Percentiles rank a stretch among this genome's conserved stretches.
These are phyloP conservation scores for Lacerta agilis DNA, from an alignment of 2,797 vertebrate genomes.

Conservation along the genomic window DNA sequence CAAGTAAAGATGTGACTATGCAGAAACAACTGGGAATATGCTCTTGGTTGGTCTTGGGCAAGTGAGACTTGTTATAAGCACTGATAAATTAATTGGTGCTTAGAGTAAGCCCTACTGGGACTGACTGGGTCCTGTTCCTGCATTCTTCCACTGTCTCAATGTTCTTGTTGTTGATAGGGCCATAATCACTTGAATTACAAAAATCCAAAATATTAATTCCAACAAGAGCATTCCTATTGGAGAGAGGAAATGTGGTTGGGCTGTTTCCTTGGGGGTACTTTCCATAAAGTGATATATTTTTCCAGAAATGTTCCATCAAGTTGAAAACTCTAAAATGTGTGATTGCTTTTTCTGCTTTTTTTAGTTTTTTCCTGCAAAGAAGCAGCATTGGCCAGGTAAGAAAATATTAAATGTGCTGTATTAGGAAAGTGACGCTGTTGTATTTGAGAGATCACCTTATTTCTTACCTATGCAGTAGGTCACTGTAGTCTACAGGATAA, in stretches of 20 bases:
- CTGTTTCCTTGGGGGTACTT: neutral
- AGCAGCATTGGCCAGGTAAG: constrained; percentile 93
- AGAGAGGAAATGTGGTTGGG: neutral
- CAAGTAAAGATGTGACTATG: too few relatives aligned
- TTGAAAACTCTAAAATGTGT: constrained; percentile 31
- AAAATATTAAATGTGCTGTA: constrained; percentile 3
- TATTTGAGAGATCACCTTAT: too few relatives aligned
- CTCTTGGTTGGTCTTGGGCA: too few relatives aligned
- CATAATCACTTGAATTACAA: neutral
- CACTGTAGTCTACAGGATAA: too few relatives aligned
- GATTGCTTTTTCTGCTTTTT: constrained; percentile 62
- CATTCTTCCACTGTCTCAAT: neutral
- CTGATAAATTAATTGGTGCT: too few relatives aligned
- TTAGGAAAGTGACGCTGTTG: neutral
- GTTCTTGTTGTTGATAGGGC: neutral
- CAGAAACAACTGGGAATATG: too few relatives aligned
- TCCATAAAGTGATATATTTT: neutral
- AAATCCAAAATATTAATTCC: neutral
- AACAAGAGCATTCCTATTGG: neutral
- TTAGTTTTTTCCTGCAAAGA: constrained; percentile 93
- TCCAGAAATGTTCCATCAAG: neutral
- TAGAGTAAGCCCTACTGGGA: too few relatives aligned
- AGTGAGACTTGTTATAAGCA: too few relatives aligned
- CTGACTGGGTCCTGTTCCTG: too few relatives aligned
- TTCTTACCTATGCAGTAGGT: too few relatives aligned